Conservation (phyloP, 2,888 invertebrate species). For the Endomychus coccineus region DNA sequence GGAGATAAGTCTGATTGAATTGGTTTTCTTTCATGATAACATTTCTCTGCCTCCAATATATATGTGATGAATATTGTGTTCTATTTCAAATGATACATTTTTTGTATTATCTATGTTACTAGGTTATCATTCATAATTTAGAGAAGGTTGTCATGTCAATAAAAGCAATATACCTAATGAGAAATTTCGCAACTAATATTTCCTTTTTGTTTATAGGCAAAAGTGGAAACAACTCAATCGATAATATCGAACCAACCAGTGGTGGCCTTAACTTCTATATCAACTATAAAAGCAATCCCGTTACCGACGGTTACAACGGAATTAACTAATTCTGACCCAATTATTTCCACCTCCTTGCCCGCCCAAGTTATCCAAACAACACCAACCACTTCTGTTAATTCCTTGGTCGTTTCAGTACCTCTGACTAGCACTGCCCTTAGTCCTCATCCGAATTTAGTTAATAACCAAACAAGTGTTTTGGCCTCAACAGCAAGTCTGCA, state of each 20-base stretch:
- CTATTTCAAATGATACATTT: too few species aligned
- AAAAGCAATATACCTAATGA: too few species aligned
- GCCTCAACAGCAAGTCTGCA: slow-evolving; percentile 21
- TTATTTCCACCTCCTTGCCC: slow-evolving; percentile 12
- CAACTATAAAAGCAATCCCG: slow-evolving; percentile 28
- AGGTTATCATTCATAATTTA: too few species aligned
- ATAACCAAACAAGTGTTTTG: slow-evolving; percentile 32
- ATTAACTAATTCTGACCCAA: slow-evolving; percentile 11
- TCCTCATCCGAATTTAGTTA: slow-evolving; percentile 36
- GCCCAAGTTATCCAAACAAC: too few species aligned
- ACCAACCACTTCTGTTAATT: slow-evolving; percentile 26
- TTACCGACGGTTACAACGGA: slow-evolving; percentile 19
- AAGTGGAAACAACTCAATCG: slow-evolving; percentile 33
- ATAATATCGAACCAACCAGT: slow-evolving; percentile 35
- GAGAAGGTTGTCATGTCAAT: too few species aligned
- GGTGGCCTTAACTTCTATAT: slow-evolving; percentile 36
- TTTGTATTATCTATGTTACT: too few species aligned
- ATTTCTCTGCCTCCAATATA: too few species aligned
- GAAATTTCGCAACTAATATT: too few species aligned
- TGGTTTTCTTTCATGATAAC: too few species aligned
- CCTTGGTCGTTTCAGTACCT: slow-evolving; percentile 58
- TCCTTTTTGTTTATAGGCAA: slow-evolving; percentile 25
- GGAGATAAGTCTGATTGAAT: too few species aligned
- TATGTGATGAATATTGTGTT: too few species aligned
- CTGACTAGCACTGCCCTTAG: slow-evolving; percentile 47